Base-by-base conservation (phyloP, 2,888 invertebrate genomes). In the Steromphala cineraria region DNA sequence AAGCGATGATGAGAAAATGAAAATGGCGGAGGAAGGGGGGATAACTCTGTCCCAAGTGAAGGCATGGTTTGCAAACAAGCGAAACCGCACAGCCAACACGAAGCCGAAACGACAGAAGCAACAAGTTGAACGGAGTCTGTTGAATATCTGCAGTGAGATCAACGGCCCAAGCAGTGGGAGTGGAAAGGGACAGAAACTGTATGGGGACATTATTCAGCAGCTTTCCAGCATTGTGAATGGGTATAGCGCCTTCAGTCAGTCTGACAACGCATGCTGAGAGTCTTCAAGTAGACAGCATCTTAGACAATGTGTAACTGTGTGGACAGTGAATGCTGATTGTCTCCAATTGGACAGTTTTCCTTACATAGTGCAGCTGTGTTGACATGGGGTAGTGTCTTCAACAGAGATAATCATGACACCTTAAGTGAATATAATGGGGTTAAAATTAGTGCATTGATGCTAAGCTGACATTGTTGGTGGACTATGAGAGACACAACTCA, bases 61-160 rank as follows among this genome's bases (percentile, higher is more conserved):
- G 75, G 91, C 91, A 13, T 92, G 92, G 92, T 92, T 92, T 82
- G 91, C 92, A 7, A 92, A 92, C 80, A 91, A 90, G 67, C 81
- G 92, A 28, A 92, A 92, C 81, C 80, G 92, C 28, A 89, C 90
- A 2, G 88, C 89, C 53, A 92, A 92, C 85, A 92, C 92, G 8
- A 90, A 90, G 84, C 90, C 90, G 0, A 90, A 90, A 80, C 87
- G 87, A 56, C 89, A 90, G 82, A 89, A 89, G 81, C 81, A 86
- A 52, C 88, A 88, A 53, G 86, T 90, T 74, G 89, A 90, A 71
- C 86, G 86, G 71, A 84, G 85, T 24, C 56, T 90, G 56, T 62
- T 88, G 81, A 86, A 80, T 28, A 90, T 90, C 75, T 90, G 89
- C 82, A 83, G 83, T 0, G 89, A 88, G 76, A 76, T 89, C 17